These are phyloP conservation scores for Thinocorus orbignyianus DNA, from an alignment of 2,113 vertebrate species.

Conservation along the genomic window DNA sequence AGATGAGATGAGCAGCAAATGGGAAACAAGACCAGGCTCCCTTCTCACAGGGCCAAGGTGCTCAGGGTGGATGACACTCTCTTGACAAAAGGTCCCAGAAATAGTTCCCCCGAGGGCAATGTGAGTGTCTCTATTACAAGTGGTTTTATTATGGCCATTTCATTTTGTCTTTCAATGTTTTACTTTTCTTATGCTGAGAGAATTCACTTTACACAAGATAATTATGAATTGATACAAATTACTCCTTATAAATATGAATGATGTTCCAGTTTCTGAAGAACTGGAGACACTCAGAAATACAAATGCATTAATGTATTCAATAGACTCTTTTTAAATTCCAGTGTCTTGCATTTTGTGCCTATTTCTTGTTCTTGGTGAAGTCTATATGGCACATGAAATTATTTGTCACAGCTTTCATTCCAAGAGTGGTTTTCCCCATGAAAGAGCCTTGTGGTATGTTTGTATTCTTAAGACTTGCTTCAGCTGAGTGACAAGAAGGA, in stretches of 20 bases:
- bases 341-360: not conserved
- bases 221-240: conserved; percentile 54
- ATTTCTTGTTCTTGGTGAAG: not conserved
- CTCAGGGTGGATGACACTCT: not conserved
- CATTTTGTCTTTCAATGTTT: conserved; percentile 32
- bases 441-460: not conserved
- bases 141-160: not conserved
- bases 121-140: not conserved
- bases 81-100: not conserved
- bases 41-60: not conserved
- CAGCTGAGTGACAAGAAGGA: not conserved
- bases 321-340: not conserved
- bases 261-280: conserved; percentile 3
- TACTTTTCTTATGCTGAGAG: not conserved
- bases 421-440: not conserved
- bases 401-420: not conserved
- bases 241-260: conserved; percentile 51
- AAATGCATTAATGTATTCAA: not conserved
- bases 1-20: not conserved
- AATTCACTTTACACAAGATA: conserved; percentile 50
- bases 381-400: not conserved
- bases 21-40: not conserved
- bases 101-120: not conserved
- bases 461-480: not conserved
- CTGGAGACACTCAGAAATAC: not conserved